Base-by-base conservation (phyloP, 2,888 invertebrate genomes). In the Megalurothrips usitatus region DNA sequence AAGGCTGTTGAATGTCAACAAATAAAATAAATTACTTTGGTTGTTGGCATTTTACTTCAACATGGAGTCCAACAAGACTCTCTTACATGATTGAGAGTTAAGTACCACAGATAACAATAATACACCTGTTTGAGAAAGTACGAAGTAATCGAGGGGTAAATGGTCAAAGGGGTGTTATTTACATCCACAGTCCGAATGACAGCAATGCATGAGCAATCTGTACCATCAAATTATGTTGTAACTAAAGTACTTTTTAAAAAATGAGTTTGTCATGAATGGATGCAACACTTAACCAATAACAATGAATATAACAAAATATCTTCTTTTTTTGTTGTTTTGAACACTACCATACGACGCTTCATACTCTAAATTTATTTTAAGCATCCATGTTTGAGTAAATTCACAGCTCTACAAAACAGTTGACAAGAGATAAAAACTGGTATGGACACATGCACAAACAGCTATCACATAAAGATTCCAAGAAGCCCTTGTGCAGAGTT, bases 391-490 rank as follows among this genome's bases (percentile, higher is more conserved):
- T 75, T 26, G 12, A 26, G 68, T 75, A 26, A 75, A 75, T 26
- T 75, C 68, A 75, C 68, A 75, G 68, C 26, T 11, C 68, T 75
- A 75, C 68, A 23, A 75, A 75, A 75, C 68, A 75, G 23, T 75
- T 26, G 26, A 23, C 12, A n/a, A 75, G 26, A 75, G 68, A 26
- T 75, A 23, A 75, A 10, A 75, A 75, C 68, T 23, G 68, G 68
- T 75, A 26, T 8, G 23, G 26, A 58, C 58, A 58, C 14, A 58
- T 58, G 58, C 58, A 58, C 19, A 26, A 75, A 58, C 17, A 58
- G 19, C 14, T 58, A 58, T 58, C 58, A 58, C 58, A 58, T 19
- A 58, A 58, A 58, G 58, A 19, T 58, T 58, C 19, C 17, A 58
- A 19, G 58, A 58, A 14, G 58, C 58, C 19, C 58, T 58, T 58